phyloP scores from a whole-genome alignment of 2,113 vertebrate genomes.

The Psilopogon haemacephalus region DNA sequence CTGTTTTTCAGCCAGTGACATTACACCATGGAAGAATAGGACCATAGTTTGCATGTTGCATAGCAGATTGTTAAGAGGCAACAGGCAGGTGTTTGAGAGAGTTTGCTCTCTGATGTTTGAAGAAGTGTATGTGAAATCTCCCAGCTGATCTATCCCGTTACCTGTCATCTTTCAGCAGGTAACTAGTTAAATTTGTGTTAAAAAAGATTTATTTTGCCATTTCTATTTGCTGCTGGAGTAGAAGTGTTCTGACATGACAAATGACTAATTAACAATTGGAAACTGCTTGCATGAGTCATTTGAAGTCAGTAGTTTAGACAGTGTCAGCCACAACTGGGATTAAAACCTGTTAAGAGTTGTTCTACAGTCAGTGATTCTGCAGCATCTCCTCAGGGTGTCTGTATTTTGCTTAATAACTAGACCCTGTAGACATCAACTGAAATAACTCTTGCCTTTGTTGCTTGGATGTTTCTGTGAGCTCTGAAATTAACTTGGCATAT shows the following conservation, averaged over 20 bases:
- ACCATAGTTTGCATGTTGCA: neutral
- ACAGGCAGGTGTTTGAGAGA: neutral
- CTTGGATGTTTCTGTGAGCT: slow-evolving; percentile 34
- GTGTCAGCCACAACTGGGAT: neutral
- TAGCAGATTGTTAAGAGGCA: neutral
- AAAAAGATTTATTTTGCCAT: slow-evolving; percentile 17
- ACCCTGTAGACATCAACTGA: neutral
- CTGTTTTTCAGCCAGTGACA: neutral
- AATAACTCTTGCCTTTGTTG: slow-evolving; percentile 19
- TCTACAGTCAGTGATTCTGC: neutral
- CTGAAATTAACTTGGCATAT: slow-evolving; percentile 10
- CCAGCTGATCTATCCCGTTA: neutral
- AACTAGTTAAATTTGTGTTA: slow-evolving; percentile 8
- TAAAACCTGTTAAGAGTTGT: neutral
- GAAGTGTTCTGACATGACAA: slow-evolving; percentile 21
- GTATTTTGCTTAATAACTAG: slow-evolving; percentile 18
- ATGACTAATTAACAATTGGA: neutral
- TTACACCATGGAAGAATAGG: neutral
- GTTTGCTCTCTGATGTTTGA: neutral
- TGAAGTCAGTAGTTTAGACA: slow-evolving; percentile 21
- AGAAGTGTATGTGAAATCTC: neutral
- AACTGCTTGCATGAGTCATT: slow-evolving; percentile 29
- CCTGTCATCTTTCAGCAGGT: neutral
- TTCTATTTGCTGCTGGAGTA: slow-evolving; percentile 37
- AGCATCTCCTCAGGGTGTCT: slow-evolving; percentile 10